phyloP scores from a whole-genome alignment of 2,113 vertebrate genomes.

The Columba janthina region DNA sequence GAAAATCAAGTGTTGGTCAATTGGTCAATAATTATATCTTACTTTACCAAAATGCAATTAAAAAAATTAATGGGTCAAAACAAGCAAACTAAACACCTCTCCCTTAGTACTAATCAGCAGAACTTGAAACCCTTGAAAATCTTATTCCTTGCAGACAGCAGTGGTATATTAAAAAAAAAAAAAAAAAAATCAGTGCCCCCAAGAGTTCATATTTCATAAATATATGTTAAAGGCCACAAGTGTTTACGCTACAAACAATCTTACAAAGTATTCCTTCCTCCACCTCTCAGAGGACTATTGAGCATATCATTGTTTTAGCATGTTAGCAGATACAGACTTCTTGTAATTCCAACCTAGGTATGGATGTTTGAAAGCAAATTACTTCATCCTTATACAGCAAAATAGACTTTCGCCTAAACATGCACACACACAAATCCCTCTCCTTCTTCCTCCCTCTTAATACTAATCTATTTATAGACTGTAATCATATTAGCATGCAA shows the following conservation, averaged over 20 bases:
- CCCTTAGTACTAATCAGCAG: not conserved
- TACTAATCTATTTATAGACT: not conserved
- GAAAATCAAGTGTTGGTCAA: not conserved
- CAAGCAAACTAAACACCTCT: not conserved
- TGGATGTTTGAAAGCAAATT: not conserved
- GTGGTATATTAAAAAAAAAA: not conserved
- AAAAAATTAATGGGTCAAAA: not conserved
- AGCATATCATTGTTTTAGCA: not conserved
- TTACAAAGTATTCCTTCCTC: not conserved
- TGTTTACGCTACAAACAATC: not conserved
- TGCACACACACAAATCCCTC: not conserved
- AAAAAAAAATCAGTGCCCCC: too few species aligned
- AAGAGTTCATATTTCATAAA: not conserved
- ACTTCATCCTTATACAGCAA: not conserved
- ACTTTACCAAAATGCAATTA: not conserved
- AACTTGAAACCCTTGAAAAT: not conserved
- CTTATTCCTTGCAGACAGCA: not conserved
- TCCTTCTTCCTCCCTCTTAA: not conserved
- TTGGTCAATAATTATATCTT: not conserved
- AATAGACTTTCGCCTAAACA: not conserved
- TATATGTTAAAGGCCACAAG: not conserved
- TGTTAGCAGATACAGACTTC: not conserved
- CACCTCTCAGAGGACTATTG: not conserved
- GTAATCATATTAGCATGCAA: not conserved
- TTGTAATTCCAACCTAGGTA: not conserved